Percentiles rank a stretch among this genome's conserved stretches.
phyloP scores from a whole-genome alignment of 2,797 vertebrate species.

The Lindbergichthys nudifrons region DNA sequence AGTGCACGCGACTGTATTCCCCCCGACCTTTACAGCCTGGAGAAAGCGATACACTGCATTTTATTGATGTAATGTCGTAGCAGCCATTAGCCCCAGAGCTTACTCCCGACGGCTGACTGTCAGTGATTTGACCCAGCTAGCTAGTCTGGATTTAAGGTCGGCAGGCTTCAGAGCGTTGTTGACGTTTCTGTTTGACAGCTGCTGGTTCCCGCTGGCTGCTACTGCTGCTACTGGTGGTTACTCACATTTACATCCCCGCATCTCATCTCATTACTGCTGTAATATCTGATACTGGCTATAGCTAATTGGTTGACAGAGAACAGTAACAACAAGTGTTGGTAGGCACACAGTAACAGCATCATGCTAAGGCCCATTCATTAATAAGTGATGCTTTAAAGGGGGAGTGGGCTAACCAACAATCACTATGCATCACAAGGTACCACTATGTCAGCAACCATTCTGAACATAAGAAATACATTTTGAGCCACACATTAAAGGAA shows the following conservation, averaged over 20 bases:
- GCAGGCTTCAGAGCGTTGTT: slow-evolving; percentile 48
- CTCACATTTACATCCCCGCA: background rate
- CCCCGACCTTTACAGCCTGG: slow-evolving; percentile 41
- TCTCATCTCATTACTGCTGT: background rate
- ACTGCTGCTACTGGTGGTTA: slow-evolving; percentile 21
- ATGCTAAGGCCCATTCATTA: slow-evolving; percentile 36
- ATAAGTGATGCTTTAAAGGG: background rate
- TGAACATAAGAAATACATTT: background rate
- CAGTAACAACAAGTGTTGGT: background rate
- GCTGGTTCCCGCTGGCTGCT: slow-evolving; percentile 34
- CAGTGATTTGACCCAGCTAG: slow-evolving; percentile 33
- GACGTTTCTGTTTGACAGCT: slow-evolving; percentile 69
- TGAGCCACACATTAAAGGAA: background rate
- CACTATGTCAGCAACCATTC: background rate
- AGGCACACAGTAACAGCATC: slow-evolving; percentile 4
- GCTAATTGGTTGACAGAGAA: background rate
- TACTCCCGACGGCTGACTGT: background rate
- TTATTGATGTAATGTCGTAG: background rate
- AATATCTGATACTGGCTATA: background rate
- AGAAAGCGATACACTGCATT: background rate
- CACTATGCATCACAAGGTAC: background rate
- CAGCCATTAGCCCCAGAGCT: background rate
- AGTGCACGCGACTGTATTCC: slow-evolving; percentile 18
- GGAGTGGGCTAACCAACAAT: background rate
- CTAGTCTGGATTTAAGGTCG: slow-evolving; percentile 49